Evolutionary conservation across 2,797 vertebrate genomes (phyloP).

Genomic region (Sparus aurata): DNA sequence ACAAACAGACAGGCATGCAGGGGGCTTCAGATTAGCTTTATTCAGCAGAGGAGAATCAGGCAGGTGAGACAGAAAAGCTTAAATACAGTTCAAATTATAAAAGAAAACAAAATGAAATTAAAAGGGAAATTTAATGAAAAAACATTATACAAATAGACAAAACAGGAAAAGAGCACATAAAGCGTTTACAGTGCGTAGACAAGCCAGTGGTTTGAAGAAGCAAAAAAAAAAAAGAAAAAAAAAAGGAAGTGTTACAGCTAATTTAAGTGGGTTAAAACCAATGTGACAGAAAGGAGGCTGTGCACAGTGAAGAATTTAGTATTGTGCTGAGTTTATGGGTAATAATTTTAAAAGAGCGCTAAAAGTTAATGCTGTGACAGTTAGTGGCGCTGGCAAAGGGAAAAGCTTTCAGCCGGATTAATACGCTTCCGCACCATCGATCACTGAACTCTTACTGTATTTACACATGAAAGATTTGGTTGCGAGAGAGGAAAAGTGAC

Average conservation of each 20-base stretch:
- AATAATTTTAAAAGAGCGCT: constrained; percentile 35
- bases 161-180: constrained; percentile 28
- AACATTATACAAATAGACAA: constrained; percentile 18
- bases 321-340: constrained; percentile 26
- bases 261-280: constrained; percentile 37
- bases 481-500: not conserved
- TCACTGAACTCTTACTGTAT: constrained; percentile 15
- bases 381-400: constrained; percentile 41
- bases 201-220: not conserved
- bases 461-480: not conserved
- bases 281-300: constrained; percentile 31
- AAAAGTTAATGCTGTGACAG: constrained; percentile 30
- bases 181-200: not conserved
- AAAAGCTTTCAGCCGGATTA: constrained; percentile 53
- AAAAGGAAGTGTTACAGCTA: not conserved
- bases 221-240: not conserved
- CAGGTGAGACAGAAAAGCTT: constrained; percentile 53
- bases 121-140: constrained; percentile 29
- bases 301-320: constrained; percentile 20
- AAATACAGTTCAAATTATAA: constrained; percentile 25
- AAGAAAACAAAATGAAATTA: constrained; percentile 19
- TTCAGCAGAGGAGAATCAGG: constrained; percentile 60
- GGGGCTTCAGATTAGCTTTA: constrained; percentile 73
- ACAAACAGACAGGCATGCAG: constrained; percentile 71
- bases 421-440: constrained; percentile 22